Conservation (phyloP, 2,888 invertebrate genomes). For the Mythimna lalbum region DNA sequence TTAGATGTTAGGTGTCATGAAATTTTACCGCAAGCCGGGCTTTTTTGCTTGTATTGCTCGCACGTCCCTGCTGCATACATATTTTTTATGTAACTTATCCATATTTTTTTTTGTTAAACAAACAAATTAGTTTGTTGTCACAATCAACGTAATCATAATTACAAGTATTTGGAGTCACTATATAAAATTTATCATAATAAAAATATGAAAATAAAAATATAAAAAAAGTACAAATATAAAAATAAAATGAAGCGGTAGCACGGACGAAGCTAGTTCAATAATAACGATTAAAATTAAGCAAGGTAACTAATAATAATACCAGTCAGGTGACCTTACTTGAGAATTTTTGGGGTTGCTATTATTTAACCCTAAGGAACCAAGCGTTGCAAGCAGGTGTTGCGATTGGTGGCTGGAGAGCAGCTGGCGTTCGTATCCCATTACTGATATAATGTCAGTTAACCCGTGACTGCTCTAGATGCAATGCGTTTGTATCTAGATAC, state of each 20-base stretch:
- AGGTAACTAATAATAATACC: constrained; percentile 14
- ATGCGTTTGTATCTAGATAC: not conserved
- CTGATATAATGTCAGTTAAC: constrained; percentile 1
- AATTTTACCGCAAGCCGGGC: too few relatives aligned
- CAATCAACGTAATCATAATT: too few relatives aligned
- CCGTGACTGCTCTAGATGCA: not conserved
- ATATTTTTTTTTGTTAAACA: too few relatives aligned
- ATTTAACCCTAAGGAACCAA: constrained; percentile 14
- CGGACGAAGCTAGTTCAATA: too few relatives aligned
- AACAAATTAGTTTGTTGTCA: too few relatives aligned
- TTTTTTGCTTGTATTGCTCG: too few relatives aligned
- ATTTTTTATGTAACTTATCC: not conserved
- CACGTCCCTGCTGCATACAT: too few relatives aligned
- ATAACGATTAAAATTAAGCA: not conserved
- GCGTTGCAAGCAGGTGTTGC: not conserved
- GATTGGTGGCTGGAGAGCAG: constrained; percentile 11
- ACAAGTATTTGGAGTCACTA: too few relatives aligned
- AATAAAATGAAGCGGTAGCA: not conserved
- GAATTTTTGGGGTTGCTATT: constrained; percentile 2
- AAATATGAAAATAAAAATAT: too few relatives aligned
- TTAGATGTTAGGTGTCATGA: too few relatives aligned
- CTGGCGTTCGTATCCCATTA: constrained; percentile 12
- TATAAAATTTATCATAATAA: too few relatives aligned
- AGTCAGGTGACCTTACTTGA: not conserved
- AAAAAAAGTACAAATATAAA: too few relatives aligned